Evolutionary conservation across 2,888 invertebrate species (phyloP), one percentile per base, ranked within the genome.

Genomic region (Rutpela maculata): DNA sequence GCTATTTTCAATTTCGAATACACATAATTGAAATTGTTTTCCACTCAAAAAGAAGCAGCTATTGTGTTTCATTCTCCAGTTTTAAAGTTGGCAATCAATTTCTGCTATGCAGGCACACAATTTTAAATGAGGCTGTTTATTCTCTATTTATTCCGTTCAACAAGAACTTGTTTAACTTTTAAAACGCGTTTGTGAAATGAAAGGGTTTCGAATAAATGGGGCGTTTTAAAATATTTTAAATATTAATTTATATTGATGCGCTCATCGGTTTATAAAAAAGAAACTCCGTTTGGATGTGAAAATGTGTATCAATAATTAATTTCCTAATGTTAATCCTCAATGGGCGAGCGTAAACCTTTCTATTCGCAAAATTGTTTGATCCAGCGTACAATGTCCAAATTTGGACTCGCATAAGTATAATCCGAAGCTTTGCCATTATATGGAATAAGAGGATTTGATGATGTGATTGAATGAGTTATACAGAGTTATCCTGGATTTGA

Each of bases 71-170:
- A 59, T 66, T n/a, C 15, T 22, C 50, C 38, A 35, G 38, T 75
- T 75, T 67, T 35, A 65, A 43, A 72, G 43, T 72, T 18, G 31
- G 65, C 65, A 72, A 66, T 35, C 71, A 76, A 50, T 66, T 76
- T 66, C 50, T 56, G 17, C 19, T 18, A 56, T n/a, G 56, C 22
- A 17, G 5, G 75, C 55, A 62, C 65, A 72, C 68, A 62, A 76
- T 76, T 65, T 43, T 19, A 65, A 65, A 65, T 43, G 65, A 67
- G 59, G 18, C 76, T 76, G 67, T 76, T 76, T 76, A 72, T 62
- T 72, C 59, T 19, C 60, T 56, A 60, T 74, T 68, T 74, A 68
- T 68, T 68, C 68, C 43, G n/a, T 67, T 12, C 35, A 26, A 66
- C 59, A 62, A 26, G 31, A 67, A 31, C 68, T 57, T 26, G 56